Percentiles rank a stretch among this genome's conserved stretches.
phyloP scores from a whole-genome alignment of 2,113 vertebrate species.

The Rhea pennata region DNA sequence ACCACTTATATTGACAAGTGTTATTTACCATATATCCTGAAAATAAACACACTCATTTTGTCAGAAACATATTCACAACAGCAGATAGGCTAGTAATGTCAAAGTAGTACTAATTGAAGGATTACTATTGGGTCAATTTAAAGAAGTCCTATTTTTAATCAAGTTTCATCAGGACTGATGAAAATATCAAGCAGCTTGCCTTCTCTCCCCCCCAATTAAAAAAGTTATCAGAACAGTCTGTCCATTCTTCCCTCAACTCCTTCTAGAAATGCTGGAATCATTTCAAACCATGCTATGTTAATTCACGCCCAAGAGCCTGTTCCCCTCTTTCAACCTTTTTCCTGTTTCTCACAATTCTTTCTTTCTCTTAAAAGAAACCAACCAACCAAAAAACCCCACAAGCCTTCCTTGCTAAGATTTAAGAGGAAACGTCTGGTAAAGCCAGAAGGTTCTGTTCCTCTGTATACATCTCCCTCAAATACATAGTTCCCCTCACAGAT shows the following conservation, averaged over 20 bases:
- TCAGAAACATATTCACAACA: neutral
- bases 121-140: neutral
- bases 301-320: neutral
- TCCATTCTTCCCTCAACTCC: neutral
- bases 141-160: neutral
- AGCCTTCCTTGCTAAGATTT: neutral
- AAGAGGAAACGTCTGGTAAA: neutral
- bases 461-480: neutral
- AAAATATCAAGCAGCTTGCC: neutral
- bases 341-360: neutral
- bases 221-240: neutral
- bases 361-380: neutral
- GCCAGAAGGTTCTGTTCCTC: neutral
- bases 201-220: too few relatives aligned
- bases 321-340: neutral
- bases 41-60: neutral
- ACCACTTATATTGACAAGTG: neutral
- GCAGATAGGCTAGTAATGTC: too few relatives aligned
- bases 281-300: neutral
- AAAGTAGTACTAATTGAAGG: neutral
- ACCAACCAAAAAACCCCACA: too few relatives aligned
- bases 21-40: neutral
- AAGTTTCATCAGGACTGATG: rapidly evolving
- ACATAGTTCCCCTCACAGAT: neutral
- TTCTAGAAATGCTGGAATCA: neutral